These are phyloP conservation scores for Adrianichthys oophorus DNA, from an alignment of 2,797 vertebrate genomes.

Conservation along the genomic window DNA sequence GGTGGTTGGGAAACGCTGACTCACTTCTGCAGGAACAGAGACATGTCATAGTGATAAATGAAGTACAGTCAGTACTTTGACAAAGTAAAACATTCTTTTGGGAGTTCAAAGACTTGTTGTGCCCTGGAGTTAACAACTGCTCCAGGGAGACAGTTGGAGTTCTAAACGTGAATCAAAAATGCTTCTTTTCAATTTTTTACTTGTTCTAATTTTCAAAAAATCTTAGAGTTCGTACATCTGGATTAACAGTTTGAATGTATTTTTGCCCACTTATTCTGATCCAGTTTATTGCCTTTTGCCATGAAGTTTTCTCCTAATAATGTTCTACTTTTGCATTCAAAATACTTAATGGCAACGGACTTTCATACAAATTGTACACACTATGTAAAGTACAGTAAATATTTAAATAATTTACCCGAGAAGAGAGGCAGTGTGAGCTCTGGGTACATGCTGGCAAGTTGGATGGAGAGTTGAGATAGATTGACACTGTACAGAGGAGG, in stretches of 20 bases:
- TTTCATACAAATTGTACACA: background rate
- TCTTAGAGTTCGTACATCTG: background rate
- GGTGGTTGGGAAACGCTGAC: constrained; percentile 94
- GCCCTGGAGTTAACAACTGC: background rate
- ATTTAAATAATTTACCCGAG: constrained; percentile 81
- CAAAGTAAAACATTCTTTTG: background rate
- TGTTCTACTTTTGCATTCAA: background rate
- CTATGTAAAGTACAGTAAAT: background rate
- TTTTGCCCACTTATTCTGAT: background rate
- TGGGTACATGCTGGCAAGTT: constrained; percentile 97
- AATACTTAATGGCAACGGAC: background rate
- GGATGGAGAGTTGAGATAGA: constrained; percentile 87
- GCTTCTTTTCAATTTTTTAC: background rate
- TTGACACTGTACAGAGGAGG: constrained; percentile 95
- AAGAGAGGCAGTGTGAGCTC: constrained; percentile 96
- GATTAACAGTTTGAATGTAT: background rate
- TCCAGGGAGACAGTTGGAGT: background rate
- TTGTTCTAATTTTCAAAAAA: background rate
- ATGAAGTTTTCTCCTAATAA: background rate
- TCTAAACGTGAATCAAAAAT: background rate
- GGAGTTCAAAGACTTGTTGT: constrained; percentile 1
- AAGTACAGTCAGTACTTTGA: background rate
- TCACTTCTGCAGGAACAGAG: constrained; percentile 82
- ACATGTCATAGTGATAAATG: background rate
- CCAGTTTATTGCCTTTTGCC: too few relatives aligned